phyloP scores from a whole-genome alignment of 2,113 vertebrate species.

The Oplegnathus fasciatus region DNA sequence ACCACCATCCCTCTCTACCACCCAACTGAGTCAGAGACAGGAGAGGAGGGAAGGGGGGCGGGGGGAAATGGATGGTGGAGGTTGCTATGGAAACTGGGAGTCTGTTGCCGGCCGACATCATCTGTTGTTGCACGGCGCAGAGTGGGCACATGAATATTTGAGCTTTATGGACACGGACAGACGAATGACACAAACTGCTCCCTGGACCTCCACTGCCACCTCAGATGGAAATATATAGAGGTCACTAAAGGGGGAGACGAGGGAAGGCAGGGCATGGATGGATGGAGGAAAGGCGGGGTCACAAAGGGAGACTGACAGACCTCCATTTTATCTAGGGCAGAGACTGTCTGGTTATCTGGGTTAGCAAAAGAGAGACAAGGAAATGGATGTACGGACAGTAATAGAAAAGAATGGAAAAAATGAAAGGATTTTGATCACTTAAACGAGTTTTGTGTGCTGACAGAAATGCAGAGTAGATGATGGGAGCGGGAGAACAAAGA shows the following conservation, averaged over 20 bases:
- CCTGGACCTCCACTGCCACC: conserved; percentile 27
- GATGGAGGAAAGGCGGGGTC: conserved; percentile 42
- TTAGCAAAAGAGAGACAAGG: conserved; percentile 18
- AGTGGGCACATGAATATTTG: conserved; percentile 77
- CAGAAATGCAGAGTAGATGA: conserved; percentile 44
- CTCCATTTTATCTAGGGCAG: conserved; percentile 67
- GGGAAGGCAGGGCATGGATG: not conserved
- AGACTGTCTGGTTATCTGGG: conserved; percentile 48
- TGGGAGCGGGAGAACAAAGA: conserved; percentile 56
- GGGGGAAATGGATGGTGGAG: conserved; percentile 47
- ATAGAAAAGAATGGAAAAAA: not conserved
- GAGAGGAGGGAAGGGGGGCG: not conserved
- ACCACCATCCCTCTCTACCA: conserved; percentile 35
- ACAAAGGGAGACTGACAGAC: conserved; percentile 51
- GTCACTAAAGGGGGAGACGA: conserved; percentile 22
- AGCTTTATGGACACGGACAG: conserved; percentile 71
- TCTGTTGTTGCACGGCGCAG: conserved; percentile 56
- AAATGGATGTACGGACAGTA: conserved; percentile 23
- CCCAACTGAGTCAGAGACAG: conserved; percentile 43
- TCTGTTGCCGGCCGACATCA: conserved; percentile 74
- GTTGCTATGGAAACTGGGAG: conserved; percentile 83
- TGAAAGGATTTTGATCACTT: conserved; percentile 24
- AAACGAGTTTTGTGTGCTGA: conserved; percentile 31
- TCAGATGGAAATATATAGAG: conserved; percentile 34
- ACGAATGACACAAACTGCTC: conserved; percentile 38